Conservation (phyloP, 1,140 invertebrate genomes). For the Yoshiicerus persimilis region DNA sequence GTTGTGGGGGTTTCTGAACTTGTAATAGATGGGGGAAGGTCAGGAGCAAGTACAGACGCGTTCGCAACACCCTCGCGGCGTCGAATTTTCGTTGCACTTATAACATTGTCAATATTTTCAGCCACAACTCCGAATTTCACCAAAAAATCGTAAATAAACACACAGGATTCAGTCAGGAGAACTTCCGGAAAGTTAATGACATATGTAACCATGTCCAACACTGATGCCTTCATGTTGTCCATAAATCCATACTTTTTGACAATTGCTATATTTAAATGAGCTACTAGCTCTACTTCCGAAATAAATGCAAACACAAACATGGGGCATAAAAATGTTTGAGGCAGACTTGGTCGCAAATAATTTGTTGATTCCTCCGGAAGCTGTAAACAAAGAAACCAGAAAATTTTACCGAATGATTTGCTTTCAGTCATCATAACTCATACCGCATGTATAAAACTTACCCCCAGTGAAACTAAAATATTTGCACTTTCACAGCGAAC, state of each 20-base stretch:
- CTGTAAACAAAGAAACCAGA: background rate
- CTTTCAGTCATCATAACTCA: background rate
- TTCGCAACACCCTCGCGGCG: background rate
- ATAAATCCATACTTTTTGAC: slow-evolving; percentile 25
- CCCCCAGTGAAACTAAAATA: slow-evolving; percentile 28
- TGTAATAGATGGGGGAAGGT: background rate
- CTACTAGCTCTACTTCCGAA: slow-evolving; percentile 6
- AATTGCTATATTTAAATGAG: slow-evolving; percentile 11
- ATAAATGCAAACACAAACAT: slow-evolving; percentile 7
- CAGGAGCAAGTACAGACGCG: background rate
- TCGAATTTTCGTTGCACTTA: slow-evolving; percentile 12
- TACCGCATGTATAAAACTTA: background rate
- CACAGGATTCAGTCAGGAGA: background rate
- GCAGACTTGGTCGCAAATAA: background rate
- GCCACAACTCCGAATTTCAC: slow-evolving; percentile 23
- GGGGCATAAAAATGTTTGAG: background rate
- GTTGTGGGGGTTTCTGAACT: background rate
- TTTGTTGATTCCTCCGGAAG: background rate
- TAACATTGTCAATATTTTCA: slow-evolving; percentile 23
- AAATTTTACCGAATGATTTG: background rate
- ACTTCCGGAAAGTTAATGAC: slow-evolving; percentile 24
- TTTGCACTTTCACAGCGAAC: slow-evolving; percentile 14
- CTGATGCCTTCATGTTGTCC: slow-evolving; percentile 8
- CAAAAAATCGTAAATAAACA: slow-evolving; percentile 37
- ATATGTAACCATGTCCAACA: background rate